Conservation (phyloP, 2,797 vertebrate genomes). For the Chloroceryle amazona region DNA sequence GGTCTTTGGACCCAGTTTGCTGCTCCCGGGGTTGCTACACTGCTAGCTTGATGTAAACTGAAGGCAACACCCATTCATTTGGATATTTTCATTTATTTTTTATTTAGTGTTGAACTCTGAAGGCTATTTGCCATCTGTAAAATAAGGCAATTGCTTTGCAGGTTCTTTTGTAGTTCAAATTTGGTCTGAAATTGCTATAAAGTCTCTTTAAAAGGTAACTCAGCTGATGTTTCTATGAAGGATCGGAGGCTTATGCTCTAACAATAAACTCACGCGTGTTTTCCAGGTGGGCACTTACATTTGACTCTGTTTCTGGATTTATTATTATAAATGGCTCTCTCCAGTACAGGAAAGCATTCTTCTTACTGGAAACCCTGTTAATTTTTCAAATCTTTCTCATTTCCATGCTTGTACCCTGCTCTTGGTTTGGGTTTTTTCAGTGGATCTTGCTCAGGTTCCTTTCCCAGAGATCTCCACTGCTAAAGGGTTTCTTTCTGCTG, state of each 20-base stretch:
- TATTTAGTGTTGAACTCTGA: background rate
- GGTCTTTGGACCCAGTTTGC: background rate
- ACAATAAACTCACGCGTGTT: fast-evolving
- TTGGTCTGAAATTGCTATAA: background rate
- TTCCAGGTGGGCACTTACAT: background rate
- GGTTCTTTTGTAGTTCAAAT: background rate
- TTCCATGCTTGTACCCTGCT: background rate
- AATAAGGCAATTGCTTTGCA: background rate
- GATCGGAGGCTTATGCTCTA: background rate
- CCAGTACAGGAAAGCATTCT: background rate
- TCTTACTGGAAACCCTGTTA: background rate
- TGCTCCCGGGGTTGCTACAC: fast-evolving
- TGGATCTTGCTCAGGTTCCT: background rate
- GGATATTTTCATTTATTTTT: background rate
- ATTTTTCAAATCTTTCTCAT: background rate
- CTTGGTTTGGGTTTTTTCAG: background rate
- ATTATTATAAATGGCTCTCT: background rate
- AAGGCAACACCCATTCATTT: background rate
- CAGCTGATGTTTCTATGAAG: background rate
- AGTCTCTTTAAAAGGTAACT: background rate
- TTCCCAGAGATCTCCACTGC: background rate
- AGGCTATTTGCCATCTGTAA: background rate
- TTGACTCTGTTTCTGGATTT: background rate
- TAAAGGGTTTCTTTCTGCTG: background rate
- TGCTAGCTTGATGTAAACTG: background rate